Base-by-base conservation (phyloP, 2,888 invertebrate genomes). In the Endomychus coccineus region DNA sequence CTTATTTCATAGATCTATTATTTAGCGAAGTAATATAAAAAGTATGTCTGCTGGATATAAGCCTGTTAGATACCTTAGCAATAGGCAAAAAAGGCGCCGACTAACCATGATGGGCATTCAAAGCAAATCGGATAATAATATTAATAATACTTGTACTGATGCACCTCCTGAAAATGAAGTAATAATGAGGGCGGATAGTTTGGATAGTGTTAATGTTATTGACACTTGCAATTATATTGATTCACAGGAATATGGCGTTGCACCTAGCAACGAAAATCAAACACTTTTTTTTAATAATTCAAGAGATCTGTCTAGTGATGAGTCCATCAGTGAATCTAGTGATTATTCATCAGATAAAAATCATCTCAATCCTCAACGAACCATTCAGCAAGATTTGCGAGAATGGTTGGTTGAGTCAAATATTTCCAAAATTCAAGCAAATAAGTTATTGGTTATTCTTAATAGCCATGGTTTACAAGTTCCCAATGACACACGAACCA, bases 381-480 rank as follows among this genome's bases (percentile, higher is more conserved):
- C 27, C 12, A 27, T 27, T 10, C 3, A 3, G 27, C 3, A 27
- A 27, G 27, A 27, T 27, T 27, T 10, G 6, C 27, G 13, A 10
- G 27, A 27, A 27, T 27, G 27, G 27, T 4, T 27, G 27, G 27
- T 27, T 14, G 27, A 27, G 27, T 27, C 27, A 11, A 27, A 27
- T 10, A 27, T 27, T 5, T 27, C 27, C 6, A 27, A 27, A 10
- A 10, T 27, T 27, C 27, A 27, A 27, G 27, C 27, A 3, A 27
- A 27, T 11, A 27, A 27, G n/a, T n/a, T 27, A 27, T 27, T 27
- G 11, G 3, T 27, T 10, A 10, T 27, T 10, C 27, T 27, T 4
- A 27, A 27, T 27, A 27, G 11, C 12, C 27, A 27, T 11, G 27
- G 27, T 27, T 27, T 27, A 27, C 9, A 27, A 27, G 27, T 27